Percentiles rank a stretch among this genome's conserved stretches.
Evolutionary conservation across 2,113 vertebrate species (phyloP).

Genomic region (Neodon shergylaensis): DNA sequence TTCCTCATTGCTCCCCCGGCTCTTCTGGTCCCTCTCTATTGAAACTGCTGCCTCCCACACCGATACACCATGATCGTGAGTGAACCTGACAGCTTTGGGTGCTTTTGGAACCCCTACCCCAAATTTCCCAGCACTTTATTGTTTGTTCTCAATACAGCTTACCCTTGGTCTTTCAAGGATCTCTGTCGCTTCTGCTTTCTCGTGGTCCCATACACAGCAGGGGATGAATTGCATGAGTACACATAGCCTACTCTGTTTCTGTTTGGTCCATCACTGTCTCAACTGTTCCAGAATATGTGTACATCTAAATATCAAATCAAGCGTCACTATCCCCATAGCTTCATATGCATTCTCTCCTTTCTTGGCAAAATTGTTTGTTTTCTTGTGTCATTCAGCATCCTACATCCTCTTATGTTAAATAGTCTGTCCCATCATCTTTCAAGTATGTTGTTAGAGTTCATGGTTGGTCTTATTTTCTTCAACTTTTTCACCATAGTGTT

Average conservation of each 20-base stretch:
- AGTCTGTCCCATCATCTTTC: neutral
- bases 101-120: neutral
- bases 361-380: neutral
- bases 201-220: neutral
- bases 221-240: neutral
- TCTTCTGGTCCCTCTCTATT: neutral
- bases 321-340: neutral
- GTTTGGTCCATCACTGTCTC: neutral
- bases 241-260: neutral
- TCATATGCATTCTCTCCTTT: neutral
- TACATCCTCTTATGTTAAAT: neutral
- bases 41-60: neutral
- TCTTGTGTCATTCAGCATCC: neutral
- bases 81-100: rapidly evolving
- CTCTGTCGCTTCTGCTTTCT: neutral
- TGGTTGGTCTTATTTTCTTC: neutral
- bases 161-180: neutral
- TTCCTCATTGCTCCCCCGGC: neutral
- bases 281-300: neutral
- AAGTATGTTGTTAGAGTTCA: neutral
- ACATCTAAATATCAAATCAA: neutral
- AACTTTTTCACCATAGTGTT: neutral
- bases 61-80: rapidly evolving
- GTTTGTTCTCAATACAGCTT: neutral
- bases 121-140: neutral